Conservation (phyloP, 23 tunicate species). For the Corella eumyota region DNA sequence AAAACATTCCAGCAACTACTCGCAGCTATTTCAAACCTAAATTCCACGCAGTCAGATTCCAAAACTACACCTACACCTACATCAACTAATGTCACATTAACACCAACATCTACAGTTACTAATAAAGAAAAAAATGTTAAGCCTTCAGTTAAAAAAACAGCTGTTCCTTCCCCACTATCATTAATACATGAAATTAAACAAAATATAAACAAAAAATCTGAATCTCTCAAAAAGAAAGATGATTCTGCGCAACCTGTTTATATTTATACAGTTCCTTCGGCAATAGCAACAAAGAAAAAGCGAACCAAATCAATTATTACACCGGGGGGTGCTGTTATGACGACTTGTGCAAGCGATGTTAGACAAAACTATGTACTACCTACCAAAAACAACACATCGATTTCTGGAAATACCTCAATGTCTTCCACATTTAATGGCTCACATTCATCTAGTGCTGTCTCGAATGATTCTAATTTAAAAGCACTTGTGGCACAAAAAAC, state of each 20-base stretch:
- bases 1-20: slow-evolving; percentile 39
- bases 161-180: slow-evolving; percentile 46
- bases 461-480: background rate
- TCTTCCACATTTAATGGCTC: too few relatives aligned
- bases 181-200: slow-evolving; percentile 72
- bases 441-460: too few relatives aligned
- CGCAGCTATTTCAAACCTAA: slow-evolving; percentile 29
- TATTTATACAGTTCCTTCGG: slow-evolving; percentile 22
- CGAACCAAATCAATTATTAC: slow-evolving; percentile 8
- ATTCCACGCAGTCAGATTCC: background rate
- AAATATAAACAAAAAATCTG: slow-evolving; percentile 41
- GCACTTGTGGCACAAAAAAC: slow-evolving; percentile 3
- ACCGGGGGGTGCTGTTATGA: slow-evolving; percentile 14
- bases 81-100: background rate
- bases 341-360: too few relatives aligned
- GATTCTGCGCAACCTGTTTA: background rate
- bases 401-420: too few relatives aligned
- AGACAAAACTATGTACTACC: too few relatives aligned
- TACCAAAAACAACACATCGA: background rate
- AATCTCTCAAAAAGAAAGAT: background rate
- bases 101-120: background rate
- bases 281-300: background rate
- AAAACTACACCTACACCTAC: background rate
- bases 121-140: background rate
- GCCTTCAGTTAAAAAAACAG: background rate